Conservation (phyloP, 1,140 invertebrate species). For the Brevipalpus yothersi region DNA sequence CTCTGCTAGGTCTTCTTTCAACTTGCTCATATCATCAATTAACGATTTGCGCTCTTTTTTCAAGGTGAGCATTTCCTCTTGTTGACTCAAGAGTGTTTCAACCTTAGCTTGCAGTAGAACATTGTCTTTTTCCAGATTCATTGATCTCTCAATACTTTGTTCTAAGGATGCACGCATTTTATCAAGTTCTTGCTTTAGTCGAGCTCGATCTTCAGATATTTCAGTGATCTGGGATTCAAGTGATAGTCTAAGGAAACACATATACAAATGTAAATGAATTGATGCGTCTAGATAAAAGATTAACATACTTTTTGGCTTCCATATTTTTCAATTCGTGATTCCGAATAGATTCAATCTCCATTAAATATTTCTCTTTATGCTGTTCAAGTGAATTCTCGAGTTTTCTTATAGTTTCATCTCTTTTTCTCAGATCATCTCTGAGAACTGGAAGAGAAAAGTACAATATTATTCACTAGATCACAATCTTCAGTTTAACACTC, state of each 20-base stretch:
- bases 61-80: constrained; percentile 4
- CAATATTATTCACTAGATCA: not conserved
- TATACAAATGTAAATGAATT: not conserved
- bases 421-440: not conserved
- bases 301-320: not conserved
- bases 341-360: not conserved
- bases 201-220: not conserved
- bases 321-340: not conserved
- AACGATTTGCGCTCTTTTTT: not conserved
- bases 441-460: not conserved
- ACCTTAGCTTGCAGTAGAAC: constrained; percentile 5
- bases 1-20: not conserved
- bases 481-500: not conserved
- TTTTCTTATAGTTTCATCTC: not conserved
- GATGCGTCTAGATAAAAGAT: not conserved
- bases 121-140: constrained; percentile 3
- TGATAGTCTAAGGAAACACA: not conserved
- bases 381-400: not conserved
- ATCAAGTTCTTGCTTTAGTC: not conserved
- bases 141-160: not conserved
- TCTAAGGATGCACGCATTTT: not conserved
- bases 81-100: not conserved
- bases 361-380: not conserved
- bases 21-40: constrained; percentile 5
- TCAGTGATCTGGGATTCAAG: not conserved